Base-by-base conservation (phyloP, 1,140 invertebrate genomes). In the Limonius californicus region DNA sequence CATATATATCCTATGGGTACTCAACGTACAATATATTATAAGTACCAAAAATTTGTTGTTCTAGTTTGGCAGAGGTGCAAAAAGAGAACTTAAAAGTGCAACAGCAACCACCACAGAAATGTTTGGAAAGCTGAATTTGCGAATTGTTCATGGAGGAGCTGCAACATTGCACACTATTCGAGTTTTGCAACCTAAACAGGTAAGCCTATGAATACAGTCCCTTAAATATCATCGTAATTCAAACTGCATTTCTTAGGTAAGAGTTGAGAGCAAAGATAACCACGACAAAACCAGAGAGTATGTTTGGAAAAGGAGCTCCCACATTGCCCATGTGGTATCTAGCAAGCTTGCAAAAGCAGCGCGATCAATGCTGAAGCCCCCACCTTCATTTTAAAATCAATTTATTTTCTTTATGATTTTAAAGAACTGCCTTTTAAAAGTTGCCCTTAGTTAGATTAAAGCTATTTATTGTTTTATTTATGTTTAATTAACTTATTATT, bases 41-140 rank as follows among this genome's bases (percentile, higher is more conserved):
- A n/a, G n/a, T n/a, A n/a, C n/a, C n/a, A n/a, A n/a, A n/a, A n/a
- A n/a, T n/a, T n/a, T n/a, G n/a, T n/a, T n/a, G n/a, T 75, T 73
- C 15, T 67, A 87, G 83, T 87, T 91, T 64, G 89, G 88, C n/a
- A 82, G 86, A 60, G 88, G 88, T 50, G 82, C 84, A 58, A 86
- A 90, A 68, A 86, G 90, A 73, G 84, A 89, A 76, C 68, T 90
- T 35, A 87, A 90, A 72, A 90, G 88, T 66, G 90, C 90, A 1
- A 91, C 89, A 12, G 90, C 90, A 0, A 90, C 89, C 2, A 92
- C 90, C 1, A 89, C 88, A 11, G 89, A 92, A 76, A 91, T 92
- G 89, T 83, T 83, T 42, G 90, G 90, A 32, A 88, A 87, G 78
- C 76, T 92, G 50, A 90, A 84, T 67, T 78, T 92, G 45, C 81